Evolutionary conservation across 2,113 vertebrate genomes (phyloP).

Genomic region (Chloroceryle aenea): DNA sequence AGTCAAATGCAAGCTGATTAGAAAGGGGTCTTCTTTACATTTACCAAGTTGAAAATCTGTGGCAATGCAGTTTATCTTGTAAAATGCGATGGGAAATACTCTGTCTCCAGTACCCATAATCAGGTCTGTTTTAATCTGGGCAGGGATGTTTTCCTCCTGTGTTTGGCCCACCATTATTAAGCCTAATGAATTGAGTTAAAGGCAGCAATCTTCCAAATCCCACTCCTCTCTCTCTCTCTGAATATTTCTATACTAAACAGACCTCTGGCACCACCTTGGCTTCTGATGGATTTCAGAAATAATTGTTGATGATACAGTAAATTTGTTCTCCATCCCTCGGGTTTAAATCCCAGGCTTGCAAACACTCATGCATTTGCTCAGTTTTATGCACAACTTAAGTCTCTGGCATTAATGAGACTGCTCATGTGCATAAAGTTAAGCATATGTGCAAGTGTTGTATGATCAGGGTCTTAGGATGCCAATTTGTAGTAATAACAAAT

Average conservation of each 20-base stretch:
- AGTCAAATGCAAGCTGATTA: background rate
- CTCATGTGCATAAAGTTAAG: conserved; percentile 68
- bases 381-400: conserved; percentile 60
- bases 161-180: background rate
- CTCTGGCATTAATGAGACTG: conserved; percentile 47
- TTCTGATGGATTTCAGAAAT: conserved; percentile 59
- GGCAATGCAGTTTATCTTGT: background rate
- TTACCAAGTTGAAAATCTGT: background rate
- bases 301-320: conserved; percentile 71
- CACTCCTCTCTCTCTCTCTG: background rate
- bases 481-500: conserved; percentile 66
- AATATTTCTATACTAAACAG: background rate
- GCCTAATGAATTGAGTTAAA: background rate
- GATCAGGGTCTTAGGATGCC: conserved; percentile 56
- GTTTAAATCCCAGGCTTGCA: conserved; percentile 52
- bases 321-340: conserved; percentile 63
- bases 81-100: background rate
- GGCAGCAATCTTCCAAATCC: background rate
- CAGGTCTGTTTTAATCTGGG: background rate
- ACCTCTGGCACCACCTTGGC: conserved; percentile 30
- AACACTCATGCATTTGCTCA: conserved; percentile 41
- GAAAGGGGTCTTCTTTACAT: background rate
- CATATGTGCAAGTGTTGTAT: conserved; percentile 58
- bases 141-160: background rate
- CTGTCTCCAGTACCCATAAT: background rate